Base-by-base conservation (phyloP, 2,113 vertebrate species). In the Toxostoma redivivum region DNA sequence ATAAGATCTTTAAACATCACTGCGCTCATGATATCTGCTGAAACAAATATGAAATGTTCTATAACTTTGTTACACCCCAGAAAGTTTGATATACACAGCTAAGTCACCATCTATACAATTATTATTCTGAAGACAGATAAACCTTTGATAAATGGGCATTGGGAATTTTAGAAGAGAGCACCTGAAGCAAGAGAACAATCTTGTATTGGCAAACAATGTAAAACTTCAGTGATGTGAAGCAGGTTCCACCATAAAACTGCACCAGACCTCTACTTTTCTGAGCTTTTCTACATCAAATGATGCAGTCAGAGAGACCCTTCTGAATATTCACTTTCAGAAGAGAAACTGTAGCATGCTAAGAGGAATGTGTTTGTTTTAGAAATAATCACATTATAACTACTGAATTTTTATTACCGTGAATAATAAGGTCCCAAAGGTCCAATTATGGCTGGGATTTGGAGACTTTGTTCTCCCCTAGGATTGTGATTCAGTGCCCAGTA, bases 171-270 rank as follows among this genome's bases (percentile, higher is more conserved):
- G n/a, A 33, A 87, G 24, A 28, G 60, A 84, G 8, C 19, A 12
- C 31, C 16, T 24, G 24, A 65, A 28, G 51, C 16, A 35, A 30
- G 42, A 66, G 31, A 81, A 28, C 11, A 47, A 44, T 25, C 38
- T 53, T 35, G 7, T 10, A 4, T 1, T 64, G 35, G 35, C 44
- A 93, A 76, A 71, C 14, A n/a, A 28, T 12, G 15, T 12, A 30
- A 65, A 87, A 35, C 11, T 61, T 54, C 1, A 64, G 37, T 0
- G 0, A 4, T 7, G 12, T 11, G 11, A 47, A 33, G 24, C 0
- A 1, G 6, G 18, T 53, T 60, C 22, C n/a, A 35, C 4, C 40
- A 21, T 48, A 44, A 61, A 76, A 19, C 45, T 47, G 50, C 25
- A n/a, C 9, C 24, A 10, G 22, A 53, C 2, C 38, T 66, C 40